Conservation (phyloP, 2,797 vertebrate genomes). For the Oreochromis grahami region DNA sequence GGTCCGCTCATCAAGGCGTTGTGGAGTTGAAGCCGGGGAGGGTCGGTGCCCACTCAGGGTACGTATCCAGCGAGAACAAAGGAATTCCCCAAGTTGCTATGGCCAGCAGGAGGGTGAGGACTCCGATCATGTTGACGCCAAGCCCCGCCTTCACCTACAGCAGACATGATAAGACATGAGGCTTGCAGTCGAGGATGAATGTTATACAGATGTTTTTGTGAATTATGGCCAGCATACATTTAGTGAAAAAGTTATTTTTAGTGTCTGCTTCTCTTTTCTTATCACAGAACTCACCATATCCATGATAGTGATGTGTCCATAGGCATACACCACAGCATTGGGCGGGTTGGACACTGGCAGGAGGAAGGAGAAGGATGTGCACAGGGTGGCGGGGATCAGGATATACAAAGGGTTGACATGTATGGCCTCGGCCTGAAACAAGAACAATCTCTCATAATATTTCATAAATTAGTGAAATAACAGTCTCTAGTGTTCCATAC, state of each 20-base stretch:
- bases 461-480: neutral
- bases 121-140: constrained; percentile 84
- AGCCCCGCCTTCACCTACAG: constrained; percentile 91
- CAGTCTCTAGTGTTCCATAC: no score
- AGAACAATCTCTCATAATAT: neutral
- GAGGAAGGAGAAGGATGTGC: constrained; percentile 91
- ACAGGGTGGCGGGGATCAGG: constrained; percentile 87
- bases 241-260: neutral
- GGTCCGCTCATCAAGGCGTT: constrained; percentile 41
- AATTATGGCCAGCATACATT: neutral
- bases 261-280: neutral
- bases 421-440: constrained; percentile 85
- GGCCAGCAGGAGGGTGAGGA: constrained; percentile 83
- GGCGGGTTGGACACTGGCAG: constrained; percentile 89
- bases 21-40: constrained; percentile 69
- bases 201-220: neutral
- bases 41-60: constrained; percentile 82
- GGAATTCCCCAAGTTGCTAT: constrained; percentile 84
- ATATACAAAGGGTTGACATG: constrained; percentile 87
- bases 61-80: constrained; percentile 80
- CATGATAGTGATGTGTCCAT: constrained; percentile 82
- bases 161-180: neutral
- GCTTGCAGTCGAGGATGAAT: neutral
- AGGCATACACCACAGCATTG: constrained; percentile 90
- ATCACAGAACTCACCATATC: constrained; percentile 83